These are phyloP conservation scores for Pelvicachromis taeniatus DNA, from an alignment of 2,113 vertebrate species.

Conservation along the genomic window DNA sequence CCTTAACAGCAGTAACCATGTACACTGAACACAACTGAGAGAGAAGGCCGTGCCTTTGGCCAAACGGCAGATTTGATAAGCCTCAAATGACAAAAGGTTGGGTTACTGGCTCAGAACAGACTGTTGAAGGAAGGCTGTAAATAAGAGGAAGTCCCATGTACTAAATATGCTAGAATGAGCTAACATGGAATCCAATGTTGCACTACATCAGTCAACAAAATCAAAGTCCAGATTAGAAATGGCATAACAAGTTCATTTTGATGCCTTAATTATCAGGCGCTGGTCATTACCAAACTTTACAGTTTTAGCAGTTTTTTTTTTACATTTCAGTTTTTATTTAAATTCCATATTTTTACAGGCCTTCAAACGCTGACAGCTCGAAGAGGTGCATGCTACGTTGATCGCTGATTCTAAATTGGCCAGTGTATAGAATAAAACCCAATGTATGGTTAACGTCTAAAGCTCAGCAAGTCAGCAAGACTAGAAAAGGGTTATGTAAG, in stretches of 20 bases:
- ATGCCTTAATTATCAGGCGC: neutral
- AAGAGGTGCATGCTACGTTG: neutral
- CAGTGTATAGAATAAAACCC: neutral
- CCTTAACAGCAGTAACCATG: neutral
- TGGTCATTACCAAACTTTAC: neutral
- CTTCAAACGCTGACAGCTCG: neutral
- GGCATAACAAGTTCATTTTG: neutral
- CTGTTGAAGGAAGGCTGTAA: neutral
- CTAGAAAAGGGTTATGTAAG: neutral
- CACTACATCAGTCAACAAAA: neutral
- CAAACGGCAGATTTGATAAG: neutral
- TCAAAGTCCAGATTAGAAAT: neutral
- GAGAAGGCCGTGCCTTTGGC: fast-evolving
- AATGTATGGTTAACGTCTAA: neutral
- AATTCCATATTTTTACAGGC: neutral
- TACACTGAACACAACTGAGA: neutral
- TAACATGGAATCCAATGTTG: neutral
- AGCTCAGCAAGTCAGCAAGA: neutral
- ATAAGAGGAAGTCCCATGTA: neutral
- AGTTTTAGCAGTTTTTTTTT: neutral
- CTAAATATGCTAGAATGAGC: neutral
- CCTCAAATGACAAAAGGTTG: neutral
- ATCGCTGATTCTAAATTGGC: neutral
- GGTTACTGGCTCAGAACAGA: neutral
- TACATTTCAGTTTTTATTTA: neutral